Percentiles rank a stretch among this genome's conserved stretches.
phyloP scores from a whole-genome alignment of 1,140 invertebrate species.

The Microplitis demolitor region DNA sequence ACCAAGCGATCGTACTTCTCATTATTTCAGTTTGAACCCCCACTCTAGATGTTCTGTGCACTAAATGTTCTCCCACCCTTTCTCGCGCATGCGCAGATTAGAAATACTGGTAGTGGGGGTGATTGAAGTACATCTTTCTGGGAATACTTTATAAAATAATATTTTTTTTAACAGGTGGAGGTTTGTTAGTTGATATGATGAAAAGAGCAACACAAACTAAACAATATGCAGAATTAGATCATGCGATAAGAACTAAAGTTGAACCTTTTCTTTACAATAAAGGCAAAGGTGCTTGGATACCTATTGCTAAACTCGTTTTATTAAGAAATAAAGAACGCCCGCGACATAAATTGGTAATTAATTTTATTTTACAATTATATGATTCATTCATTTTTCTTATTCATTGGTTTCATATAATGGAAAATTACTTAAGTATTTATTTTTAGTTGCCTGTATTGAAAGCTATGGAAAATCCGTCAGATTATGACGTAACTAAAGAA shows the following conservation, averaged over 20 bases:
- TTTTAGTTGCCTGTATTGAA: conserved; percentile 71
- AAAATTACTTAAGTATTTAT: neutral
- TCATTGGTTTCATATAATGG: no score
- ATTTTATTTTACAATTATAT: neutral
- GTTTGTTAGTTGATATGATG: conserved; percentile 90
- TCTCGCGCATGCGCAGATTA: no score
- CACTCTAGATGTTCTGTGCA: no score
- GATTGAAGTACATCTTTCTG: no score
- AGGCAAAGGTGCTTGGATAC: conserved; percentile 86
- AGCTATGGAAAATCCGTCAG: conserved; percentile 80
- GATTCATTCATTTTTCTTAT: neutral
- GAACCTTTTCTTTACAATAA: conserved; percentile 93
- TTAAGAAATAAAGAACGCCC: conserved; percentile 85
- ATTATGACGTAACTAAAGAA: conserved; percentile 80
- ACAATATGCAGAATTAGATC: conserved; percentile 86
- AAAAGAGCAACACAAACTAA: conserved; percentile 88
- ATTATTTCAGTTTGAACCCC: no score
- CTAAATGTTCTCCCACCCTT: no score
- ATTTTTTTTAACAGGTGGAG: conserved; percentile 72
- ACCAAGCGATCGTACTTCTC: no score
- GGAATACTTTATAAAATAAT: neutral
- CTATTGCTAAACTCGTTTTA: conserved; percentile 84
- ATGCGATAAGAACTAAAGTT: conserved; percentile 88
- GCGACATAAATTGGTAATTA: conserved; percentile 75
- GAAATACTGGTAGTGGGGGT: no score